Conservation (phyloP, 2,797 vertebrate genomes). For the Pelodytes ibericus region DNA sequence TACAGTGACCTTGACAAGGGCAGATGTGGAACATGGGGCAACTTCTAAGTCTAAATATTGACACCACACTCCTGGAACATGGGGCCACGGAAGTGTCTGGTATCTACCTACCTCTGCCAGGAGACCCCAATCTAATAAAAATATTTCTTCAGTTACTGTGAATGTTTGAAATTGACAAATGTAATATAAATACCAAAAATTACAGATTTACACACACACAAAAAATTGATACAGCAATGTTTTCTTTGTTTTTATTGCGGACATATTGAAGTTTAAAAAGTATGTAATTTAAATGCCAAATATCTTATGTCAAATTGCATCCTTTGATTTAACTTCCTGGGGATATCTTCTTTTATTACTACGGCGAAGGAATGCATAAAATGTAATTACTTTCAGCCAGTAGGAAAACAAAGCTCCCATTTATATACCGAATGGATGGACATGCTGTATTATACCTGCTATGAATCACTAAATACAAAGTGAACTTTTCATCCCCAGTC, state of each 20-base stretch:
- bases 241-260: conserved; percentile 2
- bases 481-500: neutral
- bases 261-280: neutral
- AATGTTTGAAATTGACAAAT: no score
- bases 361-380: neutral
- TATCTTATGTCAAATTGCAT: neutral
- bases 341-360: conserved; percentile 15
- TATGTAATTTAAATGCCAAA: conserved; percentile 6
- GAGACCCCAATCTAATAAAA: no score
- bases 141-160: no score
- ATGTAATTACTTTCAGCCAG: conserved; percentile 29
- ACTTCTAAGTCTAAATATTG: no score
- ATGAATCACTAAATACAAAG: neutral
- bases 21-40: no score
- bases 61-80: no score
- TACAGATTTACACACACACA: no score
- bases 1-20: no score
- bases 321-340: conserved; percentile 17
- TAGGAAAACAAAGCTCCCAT: neutral
- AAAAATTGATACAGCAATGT: neutral
- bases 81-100: no score
- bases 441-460: neutral
- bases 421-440: neutral
- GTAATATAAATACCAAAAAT: no score
- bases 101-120: no score